Conservation (phyloP, 2,888 invertebrate genomes). For the Drosophila ochracea region DNA sequence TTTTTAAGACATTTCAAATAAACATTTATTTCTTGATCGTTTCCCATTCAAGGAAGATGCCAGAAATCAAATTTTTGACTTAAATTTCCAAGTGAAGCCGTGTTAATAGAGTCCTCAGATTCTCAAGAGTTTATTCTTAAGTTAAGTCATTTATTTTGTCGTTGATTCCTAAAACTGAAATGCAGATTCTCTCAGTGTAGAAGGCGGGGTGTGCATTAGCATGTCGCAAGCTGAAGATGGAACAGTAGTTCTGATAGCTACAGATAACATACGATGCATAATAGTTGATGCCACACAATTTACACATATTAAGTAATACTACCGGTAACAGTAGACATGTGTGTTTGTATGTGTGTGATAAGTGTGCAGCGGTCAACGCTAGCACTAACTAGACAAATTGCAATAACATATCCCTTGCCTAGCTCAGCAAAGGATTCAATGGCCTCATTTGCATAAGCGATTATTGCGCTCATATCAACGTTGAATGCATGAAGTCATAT, state of each 20-base stretch:
- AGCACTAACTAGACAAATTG: conserved; percentile 69
- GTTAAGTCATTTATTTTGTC: neutral
- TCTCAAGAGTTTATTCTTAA: neutral
- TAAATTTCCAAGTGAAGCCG: neutral
- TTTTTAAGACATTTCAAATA: neutral
- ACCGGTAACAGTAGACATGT: conserved; percentile 56
- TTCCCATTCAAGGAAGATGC: neutral
- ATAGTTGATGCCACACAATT: conserved; percentile 82
- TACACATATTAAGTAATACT: conserved; percentile 81
- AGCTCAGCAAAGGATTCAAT: conserved; percentile 41
- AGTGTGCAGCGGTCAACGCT: conserved; percentile 50
- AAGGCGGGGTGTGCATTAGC: conserved; percentile 21
- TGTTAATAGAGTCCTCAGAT: neutral
- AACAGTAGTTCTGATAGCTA: conserved; percentile 58
- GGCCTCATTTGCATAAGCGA: conserved; percentile 55
- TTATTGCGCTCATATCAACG: conserved; percentile 34
- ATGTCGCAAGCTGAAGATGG: conserved; percentile 35
- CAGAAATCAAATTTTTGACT: neutral
- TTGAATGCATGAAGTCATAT: conserved; percentile 31
- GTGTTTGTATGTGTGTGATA: conserved; percentile 30
- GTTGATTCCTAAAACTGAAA: neutral
- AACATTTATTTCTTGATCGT: neutral
- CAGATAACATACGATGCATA: conserved; percentile 77
- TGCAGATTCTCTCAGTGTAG: neutral
- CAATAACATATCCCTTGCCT: conserved; percentile 60